These are phyloP conservation scores for Corynorhinus townsendii DNA, from an alignment of 2,113 vertebrate genomes.

Conservation along the genomic window DNA sequence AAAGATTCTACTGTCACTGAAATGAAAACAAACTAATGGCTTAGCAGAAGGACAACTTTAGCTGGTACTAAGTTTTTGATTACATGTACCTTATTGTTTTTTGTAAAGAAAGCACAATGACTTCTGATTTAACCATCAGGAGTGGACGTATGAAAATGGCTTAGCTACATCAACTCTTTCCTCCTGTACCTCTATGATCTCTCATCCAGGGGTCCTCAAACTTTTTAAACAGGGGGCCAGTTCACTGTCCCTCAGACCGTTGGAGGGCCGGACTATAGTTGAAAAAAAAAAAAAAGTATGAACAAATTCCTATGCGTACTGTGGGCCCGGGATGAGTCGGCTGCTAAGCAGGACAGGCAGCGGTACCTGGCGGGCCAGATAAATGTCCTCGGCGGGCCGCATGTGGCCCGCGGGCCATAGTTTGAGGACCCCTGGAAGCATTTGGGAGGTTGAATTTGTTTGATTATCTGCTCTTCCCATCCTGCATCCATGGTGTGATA, in stretches of 20 bases:
- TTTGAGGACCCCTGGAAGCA: no score
- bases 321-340: no score
- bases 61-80: not conserved
- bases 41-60: not conserved
- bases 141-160: not conserved
- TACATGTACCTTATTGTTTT: not conserved
- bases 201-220: no score
- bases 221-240: no score
- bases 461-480: not conserved
- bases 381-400: no score
- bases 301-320: no score
- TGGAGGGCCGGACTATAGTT: no score
- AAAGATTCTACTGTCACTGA: not conserved
- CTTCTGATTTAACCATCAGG: not conserved
- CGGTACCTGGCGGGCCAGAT: no score
- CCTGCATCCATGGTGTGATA: not conserved
- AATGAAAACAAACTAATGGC: not conserved
- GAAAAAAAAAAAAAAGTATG: no score
- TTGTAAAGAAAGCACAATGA: not conserved
- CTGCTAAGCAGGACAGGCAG: no score
- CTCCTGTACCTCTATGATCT: not conserved
- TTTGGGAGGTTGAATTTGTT: not conserved
- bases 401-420: no score
- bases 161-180: not conserved
- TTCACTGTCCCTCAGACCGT: no score